Base-by-base conservation (phyloP, 92 coral and sea anemone species). In the Metridium senile region DNA sequence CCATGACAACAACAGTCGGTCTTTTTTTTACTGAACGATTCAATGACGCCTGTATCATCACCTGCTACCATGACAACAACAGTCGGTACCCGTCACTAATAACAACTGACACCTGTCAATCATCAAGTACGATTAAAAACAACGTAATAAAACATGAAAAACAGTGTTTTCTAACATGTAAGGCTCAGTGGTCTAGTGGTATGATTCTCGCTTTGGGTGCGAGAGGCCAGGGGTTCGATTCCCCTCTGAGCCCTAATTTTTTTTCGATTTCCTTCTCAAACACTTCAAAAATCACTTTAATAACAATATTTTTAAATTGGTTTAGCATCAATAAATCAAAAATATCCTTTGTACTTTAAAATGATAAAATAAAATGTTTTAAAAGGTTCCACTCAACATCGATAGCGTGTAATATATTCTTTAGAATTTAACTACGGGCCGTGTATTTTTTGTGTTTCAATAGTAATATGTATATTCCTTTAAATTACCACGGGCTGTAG, bases 201-300 rank as follows among this genome's bases (percentile, higher is more conserved):
- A 90, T 90, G 96, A 90, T 90, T 91, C 97, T 84, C 96, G 92
- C 96, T 90, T 90, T 72, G 96, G 96, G 89, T 90, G 96, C 91
- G 91, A 87, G 92, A 90, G 96, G 96, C 84, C 96, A 77, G 92
- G 96, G 96, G 96, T 90, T 90, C 93, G 74, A 91, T 71, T 91
- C 97, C 93, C 93, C 90, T 79, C 84, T 79, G 77, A 79, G 84
- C 84, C 84, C 84, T 0, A 2, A 2, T 46, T 0, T 4, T 54
- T 9, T 54, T 54, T 54, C 21, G 4, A 2, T 54, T 54, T 54
- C 17, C 17, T 13, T 4, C 13, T 39, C 13, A n/a, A n/a, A n/a
- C n/a, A n/a, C n/a, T n/a, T n/a, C n/a, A 4, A 39, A 39, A 39
- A 39, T 39, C 49, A 39, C 13, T 39, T 39, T 39, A 4, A 6